Evolutionary conservation across 2,797 vertebrate species (phyloP).

Genomic region (Halcyon smyrnensis): DNA sequence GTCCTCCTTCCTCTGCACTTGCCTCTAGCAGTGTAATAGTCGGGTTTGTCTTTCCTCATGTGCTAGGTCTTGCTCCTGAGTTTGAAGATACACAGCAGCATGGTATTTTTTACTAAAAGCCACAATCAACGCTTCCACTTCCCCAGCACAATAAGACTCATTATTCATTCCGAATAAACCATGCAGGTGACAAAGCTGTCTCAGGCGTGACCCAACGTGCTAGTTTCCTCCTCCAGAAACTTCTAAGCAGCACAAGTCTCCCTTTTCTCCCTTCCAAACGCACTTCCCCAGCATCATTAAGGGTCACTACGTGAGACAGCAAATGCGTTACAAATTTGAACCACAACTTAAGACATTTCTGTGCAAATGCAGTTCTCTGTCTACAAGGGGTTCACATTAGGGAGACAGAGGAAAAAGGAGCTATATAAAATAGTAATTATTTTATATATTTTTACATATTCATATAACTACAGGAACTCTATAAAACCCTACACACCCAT

Average conservation of each 20-base stretch:
- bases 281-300: background rate
- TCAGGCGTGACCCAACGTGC: background rate
- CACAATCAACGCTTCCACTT: background rate
- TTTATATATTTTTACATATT: background rate
- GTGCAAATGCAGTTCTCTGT: background rate
- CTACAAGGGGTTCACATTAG: background rate
- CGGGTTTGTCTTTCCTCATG: background rate
- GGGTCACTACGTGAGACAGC: background rate
- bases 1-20: background rate
- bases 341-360: background rate
- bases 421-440: background rate
- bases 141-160: background rate
- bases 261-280: background rate
- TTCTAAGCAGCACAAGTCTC: background rate
- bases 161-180: constrained; percentile 6
- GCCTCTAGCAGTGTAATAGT: background rate
- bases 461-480: background rate
- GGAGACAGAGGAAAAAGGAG: background rate
- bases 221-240: background rate
- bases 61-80: background rate
- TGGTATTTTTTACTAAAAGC: background rate
- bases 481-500: background rate
- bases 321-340: background rate
- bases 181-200: background rate
- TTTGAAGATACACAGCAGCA: background rate